phyloP scores from a whole-genome alignment of 2,113 vertebrate genomes.

The Kryptolebias marmoratus region DNA sequence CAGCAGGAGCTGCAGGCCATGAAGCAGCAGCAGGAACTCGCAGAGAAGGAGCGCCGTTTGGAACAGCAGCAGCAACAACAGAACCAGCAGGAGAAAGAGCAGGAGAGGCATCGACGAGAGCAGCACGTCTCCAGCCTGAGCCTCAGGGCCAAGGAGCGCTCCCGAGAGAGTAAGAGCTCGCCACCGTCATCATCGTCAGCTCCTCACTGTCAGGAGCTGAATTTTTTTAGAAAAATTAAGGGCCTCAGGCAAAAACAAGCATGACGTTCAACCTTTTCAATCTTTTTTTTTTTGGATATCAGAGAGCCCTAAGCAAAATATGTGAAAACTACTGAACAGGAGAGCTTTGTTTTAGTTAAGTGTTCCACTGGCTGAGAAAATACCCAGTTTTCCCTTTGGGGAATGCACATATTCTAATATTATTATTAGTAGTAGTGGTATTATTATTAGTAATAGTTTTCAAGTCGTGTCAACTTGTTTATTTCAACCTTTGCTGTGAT shows the following conservation, averaged over 20 bases:
- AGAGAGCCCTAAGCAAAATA: neutral
- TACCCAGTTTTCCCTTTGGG: conserved; percentile 3
- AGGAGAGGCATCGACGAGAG: conserved; percentile 91
- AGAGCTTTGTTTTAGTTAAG: neutral
- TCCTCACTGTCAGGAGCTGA: conserved; percentile 20
- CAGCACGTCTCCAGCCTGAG: conserved; percentile 89
- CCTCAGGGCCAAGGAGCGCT: conserved; percentile 92
- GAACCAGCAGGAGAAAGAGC: conserved; percentile 94
- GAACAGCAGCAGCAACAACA: conserved; percentile 92
- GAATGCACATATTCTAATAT: conserved; percentile 5
- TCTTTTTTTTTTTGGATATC: conserved; percentile 23
- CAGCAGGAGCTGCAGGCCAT: conserved; percentile 98
- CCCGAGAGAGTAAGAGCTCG: conserved; percentile 93
- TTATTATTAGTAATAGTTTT: neutral
- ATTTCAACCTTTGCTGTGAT: neutral
- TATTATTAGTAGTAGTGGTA: conserved; percentile 5
- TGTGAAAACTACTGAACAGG: conserved; percentile 20
- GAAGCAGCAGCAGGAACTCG: conserved; percentile 96
- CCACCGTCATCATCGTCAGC: conserved; percentile 32
- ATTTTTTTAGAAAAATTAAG: conserved; percentile 2
- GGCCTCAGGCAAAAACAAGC: conserved; percentile 24
- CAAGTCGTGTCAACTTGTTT: neutral
- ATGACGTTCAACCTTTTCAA: conserved; percentile 21
- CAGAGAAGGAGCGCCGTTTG: conserved; percentile 95
- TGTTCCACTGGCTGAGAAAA: neutral